Percentiles rank a stretch among this genome's conserved stretches.
phyloP scores from a whole-genome alignment of 2,888 invertebrate species.

The Meloe dianella region DNA sequence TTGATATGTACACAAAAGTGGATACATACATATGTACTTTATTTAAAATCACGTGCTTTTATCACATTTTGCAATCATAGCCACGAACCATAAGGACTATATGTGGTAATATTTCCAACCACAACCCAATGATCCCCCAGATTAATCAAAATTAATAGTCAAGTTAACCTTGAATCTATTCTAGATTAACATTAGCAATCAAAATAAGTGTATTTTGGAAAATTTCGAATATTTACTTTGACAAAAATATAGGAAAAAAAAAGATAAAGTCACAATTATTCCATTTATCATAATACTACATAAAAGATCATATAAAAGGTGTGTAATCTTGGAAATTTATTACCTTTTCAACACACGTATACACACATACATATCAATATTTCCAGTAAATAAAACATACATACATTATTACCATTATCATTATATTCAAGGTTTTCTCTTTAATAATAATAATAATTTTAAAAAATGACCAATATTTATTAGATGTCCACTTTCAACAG shows the following conservation, averaged over 20 bases:
- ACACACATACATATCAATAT: not conserved
- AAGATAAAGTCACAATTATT: not conserved
- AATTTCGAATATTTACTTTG: not conserved
- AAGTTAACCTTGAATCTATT: slow-evolving; percentile 42
- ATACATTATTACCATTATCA: not conserved
- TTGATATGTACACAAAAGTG: not conserved
- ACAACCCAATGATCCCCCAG: slow-evolving; percentile 38
- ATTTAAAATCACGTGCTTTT: slow-evolving; percentile 12
- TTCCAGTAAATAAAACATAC: not conserved
- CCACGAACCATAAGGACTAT: slow-evolving; percentile 24
- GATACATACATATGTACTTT: not conserved
- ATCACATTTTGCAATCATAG: slow-evolving; percentile 29
- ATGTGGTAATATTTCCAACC: slow-evolving; percentile 21
- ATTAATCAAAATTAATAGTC: slow-evolving; percentile 49
- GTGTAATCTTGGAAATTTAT: slow-evolving; percentile 2
- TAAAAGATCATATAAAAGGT: not conserved
- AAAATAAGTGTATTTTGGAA: not conserved
- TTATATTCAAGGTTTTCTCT: not conserved
- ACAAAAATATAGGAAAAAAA: not conserved
- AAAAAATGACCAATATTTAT: not conserved
- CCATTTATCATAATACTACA: not conserved
- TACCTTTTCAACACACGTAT: not conserved
- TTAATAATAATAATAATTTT: not conserved
- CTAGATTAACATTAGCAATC: not conserved
- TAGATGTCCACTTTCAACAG: not conserved